Evolutionary conservation across 2,797 vertebrate genomes (phyloP), one percentile per base, ranked within the genome.

Genomic region (Tragelaphus oryx): DNA sequence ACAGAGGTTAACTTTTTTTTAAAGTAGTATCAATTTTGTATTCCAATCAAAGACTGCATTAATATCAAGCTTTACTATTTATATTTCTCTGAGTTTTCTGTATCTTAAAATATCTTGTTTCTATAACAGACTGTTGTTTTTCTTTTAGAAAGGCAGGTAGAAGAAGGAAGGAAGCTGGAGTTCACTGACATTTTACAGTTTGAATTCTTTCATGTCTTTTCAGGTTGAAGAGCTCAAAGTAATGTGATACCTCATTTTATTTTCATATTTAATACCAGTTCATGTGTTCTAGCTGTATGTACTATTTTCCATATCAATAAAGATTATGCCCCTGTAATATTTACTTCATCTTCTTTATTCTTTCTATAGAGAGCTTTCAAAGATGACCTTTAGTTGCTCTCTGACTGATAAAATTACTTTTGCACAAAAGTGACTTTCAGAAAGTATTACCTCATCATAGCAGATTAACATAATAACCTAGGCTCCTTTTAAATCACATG

Each of bases 361-460:
- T 93, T 90, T 44, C 62, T 78, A 48, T 18, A 50, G 22, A 13
- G 46, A 93, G 5, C n/a, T 79, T 12, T 93, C 17, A 28, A 54
- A 82, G n/a, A 71, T 62, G 83, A 87, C 55, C 79, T 90, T 89
- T 62, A 75, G 24, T 80, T 48, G 41, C 41, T 78, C 12, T 55
- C 65, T 93, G 62, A 52, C 12, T 76, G 37, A 94, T 62, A 78
- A 88, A 96, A 93, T 86, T 76, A 78, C 37, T 90, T 96, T 75
- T 91, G 2, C 68, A 90, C 6, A 85, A 86, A 48, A 59, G 59
- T 50, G 76, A 87, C 59, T 92, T 95, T 92, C 46, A 68, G 65
- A 96, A 87, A 30, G 30, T 44, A 57, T 9, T 68, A 57, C 44
- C 11, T 55, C 41, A 50, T 86, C 59, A 37, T 26, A 90, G 50